Evolutionary conservation across 2,797 vertebrate genomes (phyloP).

Genomic region (Spinus olivaceus): DNA sequence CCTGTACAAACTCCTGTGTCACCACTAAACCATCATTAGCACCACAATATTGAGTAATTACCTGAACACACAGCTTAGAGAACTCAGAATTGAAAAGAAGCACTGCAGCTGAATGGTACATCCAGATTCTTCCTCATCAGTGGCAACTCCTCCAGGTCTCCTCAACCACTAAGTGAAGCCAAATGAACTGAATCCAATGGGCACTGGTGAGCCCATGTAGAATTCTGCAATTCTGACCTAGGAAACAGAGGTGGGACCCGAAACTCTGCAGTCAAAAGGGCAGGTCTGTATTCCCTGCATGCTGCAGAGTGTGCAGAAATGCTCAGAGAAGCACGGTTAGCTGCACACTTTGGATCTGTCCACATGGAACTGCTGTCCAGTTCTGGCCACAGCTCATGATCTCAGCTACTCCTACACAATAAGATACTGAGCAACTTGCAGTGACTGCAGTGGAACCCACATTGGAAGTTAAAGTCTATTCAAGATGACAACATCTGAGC

Average conservation of each 20-base stretch:
- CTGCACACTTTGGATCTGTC: neutral
- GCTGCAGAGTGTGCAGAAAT: neutral
- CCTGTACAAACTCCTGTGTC: neutral
- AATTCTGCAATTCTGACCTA: neutral
- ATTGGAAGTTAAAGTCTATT: neutral
- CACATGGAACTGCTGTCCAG: accelerated
- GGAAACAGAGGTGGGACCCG: neutral
- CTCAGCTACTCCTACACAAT: neutral
- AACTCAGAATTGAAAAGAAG: neutral
- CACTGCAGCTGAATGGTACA: neutral
- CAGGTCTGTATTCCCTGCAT: neutral
- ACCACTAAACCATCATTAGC: neutral
- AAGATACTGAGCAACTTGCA: neutral
- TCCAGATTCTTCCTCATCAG: neutral
- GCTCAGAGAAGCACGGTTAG: accelerated
- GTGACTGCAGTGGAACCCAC: neutral
- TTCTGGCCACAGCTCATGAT: neutral
- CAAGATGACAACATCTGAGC: neutral
- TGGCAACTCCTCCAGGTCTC: neutral
- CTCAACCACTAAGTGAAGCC: neutral
- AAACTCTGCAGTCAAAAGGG: neutral
- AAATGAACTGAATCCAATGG: neutral
- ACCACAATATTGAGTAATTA: neutral
- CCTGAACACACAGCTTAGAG: neutral
- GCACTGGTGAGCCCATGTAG: accelerated